Base-by-base conservation (phyloP, 1,140 invertebrate species). In the Calycopis cecrops region DNA sequence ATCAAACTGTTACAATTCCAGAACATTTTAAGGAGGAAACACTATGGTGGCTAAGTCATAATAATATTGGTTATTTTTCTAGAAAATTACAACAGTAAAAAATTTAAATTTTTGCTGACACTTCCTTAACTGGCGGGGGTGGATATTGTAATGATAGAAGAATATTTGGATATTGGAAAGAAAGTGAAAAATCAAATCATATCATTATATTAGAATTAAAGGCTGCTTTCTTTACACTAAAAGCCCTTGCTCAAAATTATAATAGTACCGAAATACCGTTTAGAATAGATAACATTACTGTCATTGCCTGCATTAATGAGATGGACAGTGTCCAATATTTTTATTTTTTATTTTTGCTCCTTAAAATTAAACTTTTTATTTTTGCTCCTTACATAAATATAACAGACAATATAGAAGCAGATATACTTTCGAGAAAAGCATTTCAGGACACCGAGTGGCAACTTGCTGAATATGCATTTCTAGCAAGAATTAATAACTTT, bases 141-240 rank as follows among this genome's bases (percentile, higher is more conserved):
- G 9, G 37, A 38, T 38, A 4, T 38, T 38, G 37, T 38, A 38
- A 38, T 10, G 37, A 38, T 38, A 38, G 9, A 38, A 38, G 37
- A 38, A 38, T 38, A 38, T 38, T 38, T 38, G 37, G 37, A 38
- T 38, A 38, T 38, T 10, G 37, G 37, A 38, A 38, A 9, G 37
- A 38, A 38, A 38, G 37, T 3, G 37, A 38, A 38, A 38, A 38
- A 38, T 38, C 37, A 38, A 8, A 38, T 38, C 37, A 38, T 3
- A n/a, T n/a, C n/a, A n/a, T 3, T 38, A 38, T 38, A 38, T 38
- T 38, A 38, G 37, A 38, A 38, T 38, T 38, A 38, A n/a, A 38
- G 12, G 37, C 37, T 2, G 37, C 37, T 2, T 38, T 38, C 9
- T 38, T 38, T 38, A 8, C 37, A 38, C 37, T 38, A 38, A 38